Evolutionary conservation across 2,113 vertebrate genomes (phyloP).

Genomic region (Agapornis roseicollis): DNA sequence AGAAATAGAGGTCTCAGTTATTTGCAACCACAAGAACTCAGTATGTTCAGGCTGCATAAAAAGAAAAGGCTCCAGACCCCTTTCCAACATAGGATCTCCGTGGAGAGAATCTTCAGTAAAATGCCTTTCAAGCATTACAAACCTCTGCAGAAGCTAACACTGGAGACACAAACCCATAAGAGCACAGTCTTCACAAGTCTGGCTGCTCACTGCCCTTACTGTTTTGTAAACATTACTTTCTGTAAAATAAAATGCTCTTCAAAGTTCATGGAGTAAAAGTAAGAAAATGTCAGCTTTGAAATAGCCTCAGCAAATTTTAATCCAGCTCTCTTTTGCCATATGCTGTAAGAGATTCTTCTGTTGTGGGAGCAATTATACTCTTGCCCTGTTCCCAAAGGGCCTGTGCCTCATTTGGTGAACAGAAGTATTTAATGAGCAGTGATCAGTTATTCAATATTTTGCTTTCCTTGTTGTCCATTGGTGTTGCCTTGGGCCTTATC

Average conservation of each 20-base stretch:
- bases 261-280: not conserved
- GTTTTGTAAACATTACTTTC: not conserved
- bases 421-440: slow-evolving; percentile 46
- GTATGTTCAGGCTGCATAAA: not conserved
- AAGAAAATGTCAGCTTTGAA: not conserved
- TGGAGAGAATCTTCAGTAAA: not conserved
- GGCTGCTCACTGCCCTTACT: not conserved
- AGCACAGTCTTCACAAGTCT: not conserved
- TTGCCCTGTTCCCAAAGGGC: not conserved
- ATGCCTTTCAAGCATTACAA: not conserved
- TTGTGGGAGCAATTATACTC: slow-evolving; percentile 21
- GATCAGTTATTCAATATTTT: slow-evolving; percentile 54
- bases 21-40: not conserved
- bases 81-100: not conserved
- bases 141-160: not conserved
- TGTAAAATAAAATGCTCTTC: not conserved
- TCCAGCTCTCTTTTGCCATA: not conserved
- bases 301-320: not conserved
- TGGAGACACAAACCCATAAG: not conserved
- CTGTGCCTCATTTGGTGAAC: slow-evolving; percentile 17
- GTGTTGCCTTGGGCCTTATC: not conserved
- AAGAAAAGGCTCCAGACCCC: not conserved
- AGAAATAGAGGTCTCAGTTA: not conserved
- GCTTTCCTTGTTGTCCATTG: slow-evolving; percentile 16
- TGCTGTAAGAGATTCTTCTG: not conserved